phyloP scores from a whole-genome alignment of 1,140 invertebrate genomes.

The Leptinotarsa texana region DNA sequence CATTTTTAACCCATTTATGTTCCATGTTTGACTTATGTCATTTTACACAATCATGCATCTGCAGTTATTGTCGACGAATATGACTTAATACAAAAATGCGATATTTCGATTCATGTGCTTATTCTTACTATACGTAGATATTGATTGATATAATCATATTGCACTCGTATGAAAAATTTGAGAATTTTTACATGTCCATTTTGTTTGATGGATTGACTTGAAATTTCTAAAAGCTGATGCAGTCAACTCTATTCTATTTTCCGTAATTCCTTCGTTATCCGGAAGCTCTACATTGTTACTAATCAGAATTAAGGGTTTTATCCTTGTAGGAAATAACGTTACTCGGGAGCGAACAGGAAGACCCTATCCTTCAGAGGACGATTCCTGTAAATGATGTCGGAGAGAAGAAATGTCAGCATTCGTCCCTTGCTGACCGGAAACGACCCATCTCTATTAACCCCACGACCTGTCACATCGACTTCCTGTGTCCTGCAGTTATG shows the following conservation, averaged over 20 bases:
- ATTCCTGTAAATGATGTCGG: slow-evolving; percentile 9
- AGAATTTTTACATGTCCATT: too few relatives aligned
- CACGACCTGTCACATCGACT: background rate
- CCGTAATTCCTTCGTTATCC: background rate
- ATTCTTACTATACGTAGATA: too few relatives aligned
- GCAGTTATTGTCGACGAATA: too few relatives aligned
- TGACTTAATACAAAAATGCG: too few relatives aligned
- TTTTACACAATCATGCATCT: too few relatives aligned
- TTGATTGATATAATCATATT: too few relatives aligned
- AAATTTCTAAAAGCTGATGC: too few relatives aligned
- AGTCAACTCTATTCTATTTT: background rate
- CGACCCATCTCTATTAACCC: slow-evolving; percentile 5
- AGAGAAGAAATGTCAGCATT: background rate
- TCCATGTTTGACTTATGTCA: too few relatives aligned
- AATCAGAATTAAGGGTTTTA: slow-evolving; percentile 21
- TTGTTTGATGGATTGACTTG: too few relatives aligned
- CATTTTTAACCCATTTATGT: too few relatives aligned
- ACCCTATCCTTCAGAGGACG: slow-evolving; percentile 16
- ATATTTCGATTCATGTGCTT: too few relatives aligned
- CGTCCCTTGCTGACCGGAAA: slow-evolving; percentile 4
- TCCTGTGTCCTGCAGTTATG: slow-evolving; percentile 1
- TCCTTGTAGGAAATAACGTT: slow-evolving; percentile 15
- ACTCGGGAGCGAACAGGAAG: slow-evolving; percentile 7
- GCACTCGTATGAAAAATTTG: too few relatives aligned
- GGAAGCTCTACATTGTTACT: slow-evolving; percentile 17